phyloP scores from a whole-genome alignment of 2,113 vertebrate genomes.

The Gasterosteus aculeatus region DNA sequence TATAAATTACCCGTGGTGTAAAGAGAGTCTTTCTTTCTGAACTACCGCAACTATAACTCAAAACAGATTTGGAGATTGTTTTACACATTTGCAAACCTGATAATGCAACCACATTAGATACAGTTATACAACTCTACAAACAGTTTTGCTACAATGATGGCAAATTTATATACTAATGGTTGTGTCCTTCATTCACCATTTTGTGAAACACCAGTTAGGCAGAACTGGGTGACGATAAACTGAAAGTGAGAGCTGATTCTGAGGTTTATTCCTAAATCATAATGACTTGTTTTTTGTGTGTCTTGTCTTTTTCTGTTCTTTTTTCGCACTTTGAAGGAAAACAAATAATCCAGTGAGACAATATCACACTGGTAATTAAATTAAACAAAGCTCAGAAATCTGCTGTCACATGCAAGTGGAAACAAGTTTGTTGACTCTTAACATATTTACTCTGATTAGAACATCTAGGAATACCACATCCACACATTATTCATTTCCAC shows the following conservation, averaged over 20 bases:
- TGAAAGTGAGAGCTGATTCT: constrained; percentile 5
- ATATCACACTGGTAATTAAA: constrained; percentile 11
- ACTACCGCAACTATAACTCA: neutral
- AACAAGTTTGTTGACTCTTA: constrained; percentile 4
- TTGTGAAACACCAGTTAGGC: constrained; percentile 7
- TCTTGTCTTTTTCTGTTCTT: neutral
- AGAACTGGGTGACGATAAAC: constrained; percentile 24
- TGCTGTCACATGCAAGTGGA: neutral
- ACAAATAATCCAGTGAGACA: constrained; percentile 14
- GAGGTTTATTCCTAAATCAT: constrained; percentile 1
- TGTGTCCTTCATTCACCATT: neutral
- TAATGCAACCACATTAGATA: neutral
- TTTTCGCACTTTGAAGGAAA: neutral
- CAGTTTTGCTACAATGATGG: neutral
- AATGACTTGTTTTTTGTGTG: neutral
- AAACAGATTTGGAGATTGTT: neutral
- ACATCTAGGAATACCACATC: neutral
- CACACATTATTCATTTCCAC: neutral
- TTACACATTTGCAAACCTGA: neutral
- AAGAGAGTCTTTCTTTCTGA: too few relatives aligned
- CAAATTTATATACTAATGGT: neutral
- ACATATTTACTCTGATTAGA: neutral
- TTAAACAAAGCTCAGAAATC: neutral
- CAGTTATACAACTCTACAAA: neutral
- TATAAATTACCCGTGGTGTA: too few relatives aligned